Conservation (phyloP, 2,113 vertebrate species). For the Gobius niger region DNA sequence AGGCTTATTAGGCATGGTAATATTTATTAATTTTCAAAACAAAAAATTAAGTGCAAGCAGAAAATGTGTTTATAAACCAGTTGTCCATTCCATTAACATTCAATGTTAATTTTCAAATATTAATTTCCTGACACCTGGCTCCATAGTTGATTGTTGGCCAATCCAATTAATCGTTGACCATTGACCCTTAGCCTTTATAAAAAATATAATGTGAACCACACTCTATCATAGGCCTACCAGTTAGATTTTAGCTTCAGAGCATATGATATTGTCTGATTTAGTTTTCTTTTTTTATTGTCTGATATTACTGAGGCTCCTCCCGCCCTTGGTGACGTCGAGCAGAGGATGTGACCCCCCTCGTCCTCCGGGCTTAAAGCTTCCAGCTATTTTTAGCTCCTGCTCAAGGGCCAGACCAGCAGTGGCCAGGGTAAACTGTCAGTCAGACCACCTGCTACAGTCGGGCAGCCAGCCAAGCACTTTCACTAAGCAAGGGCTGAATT, state of each 20-base stretch:
- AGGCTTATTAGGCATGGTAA: too few relatives aligned
- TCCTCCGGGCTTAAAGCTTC: constrained; percentile 25
- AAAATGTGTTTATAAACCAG: too few relatives aligned
- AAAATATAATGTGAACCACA: too few relatives aligned
- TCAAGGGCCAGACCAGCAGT: constrained; percentile 46
- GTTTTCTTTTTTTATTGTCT: background rate
- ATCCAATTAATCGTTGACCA: too few relatives aligned
- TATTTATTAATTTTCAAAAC: too few relatives aligned
- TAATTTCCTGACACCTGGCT: too few relatives aligned
- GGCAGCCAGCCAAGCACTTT: constrained; percentile 25
- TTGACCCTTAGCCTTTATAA: too few relatives aligned
- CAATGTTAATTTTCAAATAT: too few relatives aligned
- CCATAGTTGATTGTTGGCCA: too few relatives aligned
- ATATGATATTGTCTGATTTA: background rate
- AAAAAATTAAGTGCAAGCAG: too few relatives aligned
- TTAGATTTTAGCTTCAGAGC: background rate
- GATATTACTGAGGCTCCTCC: background rate
- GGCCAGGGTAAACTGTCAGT: constrained; percentile 51
- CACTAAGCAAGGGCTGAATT: constrained; percentile 9
- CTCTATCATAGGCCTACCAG: too few relatives aligned
- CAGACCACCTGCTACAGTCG: constrained; percentile 50
- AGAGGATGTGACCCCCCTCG: constrained; percentile 30
- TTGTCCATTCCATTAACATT: too few relatives aligned
- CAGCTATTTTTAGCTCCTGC: constrained; percentile 61
- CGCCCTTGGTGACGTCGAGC: background rate